Evolutionary conservation across 2,113 vertebrate genomes (phyloP).

Genomic region (Caracal caracal): DNA sequence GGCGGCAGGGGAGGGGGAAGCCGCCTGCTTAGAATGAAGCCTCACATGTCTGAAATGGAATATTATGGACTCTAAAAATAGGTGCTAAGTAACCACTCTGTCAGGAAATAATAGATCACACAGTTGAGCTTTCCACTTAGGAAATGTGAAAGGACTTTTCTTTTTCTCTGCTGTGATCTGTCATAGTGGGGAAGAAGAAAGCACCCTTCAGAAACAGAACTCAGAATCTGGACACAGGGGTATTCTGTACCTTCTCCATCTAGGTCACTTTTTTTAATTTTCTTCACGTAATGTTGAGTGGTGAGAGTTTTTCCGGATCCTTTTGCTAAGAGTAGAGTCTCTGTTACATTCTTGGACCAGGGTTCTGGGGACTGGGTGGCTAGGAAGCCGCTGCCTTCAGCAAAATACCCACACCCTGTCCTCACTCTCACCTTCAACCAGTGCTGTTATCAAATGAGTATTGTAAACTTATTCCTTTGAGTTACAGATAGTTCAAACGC

Average conservation of each 20-base stretch:
- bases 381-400: not conserved
- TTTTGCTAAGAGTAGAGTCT: not conserved
- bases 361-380: not conserved
- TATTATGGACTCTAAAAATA: not conserved
- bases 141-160: not conserved
- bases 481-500: not conserved
- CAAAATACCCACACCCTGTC: not conserved
- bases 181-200: not conserved
- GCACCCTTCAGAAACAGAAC: not conserved
- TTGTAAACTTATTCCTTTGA: not conserved
- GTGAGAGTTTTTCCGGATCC: not conserved
- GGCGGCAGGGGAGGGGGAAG: not conserved
- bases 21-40: not conserved
- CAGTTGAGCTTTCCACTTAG: not conserved
- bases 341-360: not conserved
- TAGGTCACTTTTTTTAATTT: not conserved
- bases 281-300: not conserved
- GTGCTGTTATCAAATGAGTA: not conserved
- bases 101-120: slow-evolving; percentile 16
- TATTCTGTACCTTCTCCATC: not conserved
- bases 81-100: not conserved
- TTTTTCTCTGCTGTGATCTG: slow-evolving; percentile 32
- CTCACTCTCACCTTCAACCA: not conserved
- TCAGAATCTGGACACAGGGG: not conserved
- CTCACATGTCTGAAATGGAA: not conserved